Evolutionary conservation across 2,888 invertebrate genomes (phyloP).

Genomic region (Theristus sp.): DNA sequence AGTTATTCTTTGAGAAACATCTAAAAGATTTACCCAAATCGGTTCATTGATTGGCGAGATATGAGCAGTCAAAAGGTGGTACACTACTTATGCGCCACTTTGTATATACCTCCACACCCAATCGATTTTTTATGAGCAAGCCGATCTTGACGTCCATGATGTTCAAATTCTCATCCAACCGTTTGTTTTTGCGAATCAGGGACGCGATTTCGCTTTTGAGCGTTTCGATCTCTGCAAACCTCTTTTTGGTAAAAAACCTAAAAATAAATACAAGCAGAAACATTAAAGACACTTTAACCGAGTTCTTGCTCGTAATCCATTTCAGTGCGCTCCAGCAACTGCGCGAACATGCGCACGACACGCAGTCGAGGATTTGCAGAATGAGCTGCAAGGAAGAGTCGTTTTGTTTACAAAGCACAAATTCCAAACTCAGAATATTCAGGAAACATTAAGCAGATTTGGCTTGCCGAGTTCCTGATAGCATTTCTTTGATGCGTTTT

Average conservation of each 20-base stretch:
- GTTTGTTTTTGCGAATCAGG: conserved; percentile 50
- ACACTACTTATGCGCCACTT: too few relatives aligned
- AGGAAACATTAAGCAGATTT: too few relatives aligned
- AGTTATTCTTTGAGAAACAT: too few relatives aligned
- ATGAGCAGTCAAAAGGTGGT: too few relatives aligned
- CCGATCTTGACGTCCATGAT: conserved; percentile 62
- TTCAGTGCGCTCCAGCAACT: conserved; percentile 47
- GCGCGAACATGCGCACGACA: conserved; percentile 39
- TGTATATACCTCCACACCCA: conserved; percentile 43
- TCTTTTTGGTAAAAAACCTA: conserved; percentile 1
- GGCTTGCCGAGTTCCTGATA: conserved; percentile 40
- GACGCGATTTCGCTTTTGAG: conserved; percentile 52
- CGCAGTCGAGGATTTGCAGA: conserved; percentile 15
- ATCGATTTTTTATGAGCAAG: conserved; percentile 55
- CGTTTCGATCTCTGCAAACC: conserved; percentile 35
- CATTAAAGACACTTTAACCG: conserved; percentile 1
- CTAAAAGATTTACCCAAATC: too few relatives aligned
- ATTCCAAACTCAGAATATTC: too few relatives aligned
- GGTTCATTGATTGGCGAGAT: too few relatives aligned
- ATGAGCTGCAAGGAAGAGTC: conserved; percentile 10
- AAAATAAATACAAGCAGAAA: not conserved
- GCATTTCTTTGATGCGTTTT: conserved; percentile 44
- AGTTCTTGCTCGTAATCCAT: conserved; percentile 52
- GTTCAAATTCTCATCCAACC: conserved; percentile 50
- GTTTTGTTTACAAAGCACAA: not conserved